Percentiles rank a stretch among this genome's conserved stretches.
Conservation (phyloP, 2,888 invertebrate species). For the Malachius bipustulatus region DNA sequence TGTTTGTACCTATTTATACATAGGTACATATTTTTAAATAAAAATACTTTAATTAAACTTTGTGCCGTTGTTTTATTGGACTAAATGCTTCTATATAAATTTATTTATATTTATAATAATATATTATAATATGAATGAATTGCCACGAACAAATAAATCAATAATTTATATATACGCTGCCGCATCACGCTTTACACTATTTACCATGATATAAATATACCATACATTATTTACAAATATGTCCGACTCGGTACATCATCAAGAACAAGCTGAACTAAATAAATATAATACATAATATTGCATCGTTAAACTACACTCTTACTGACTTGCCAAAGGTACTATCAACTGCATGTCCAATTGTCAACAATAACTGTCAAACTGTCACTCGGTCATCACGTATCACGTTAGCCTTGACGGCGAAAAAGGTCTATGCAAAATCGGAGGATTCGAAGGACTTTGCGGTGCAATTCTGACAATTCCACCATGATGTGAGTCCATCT, state of each 20-base stretch:
- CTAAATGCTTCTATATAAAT: constrained; percentile 18
- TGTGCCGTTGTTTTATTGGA: no score
- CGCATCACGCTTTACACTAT: no score
- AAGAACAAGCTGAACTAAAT: neutral
- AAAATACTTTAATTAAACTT: no score
- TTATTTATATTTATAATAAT: constrained; percentile 17
- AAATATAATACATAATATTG: constrained; percentile 6
- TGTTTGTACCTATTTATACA: no score
- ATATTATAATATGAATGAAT: constrained; percentile 24
- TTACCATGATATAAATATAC: no score
- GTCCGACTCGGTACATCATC: neutral
- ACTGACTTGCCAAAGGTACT: constrained; percentile 1
- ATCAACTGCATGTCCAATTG: constrained; percentile 6
- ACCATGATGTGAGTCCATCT: constrained; percentile 25
- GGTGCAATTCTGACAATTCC: constrained; percentile 36
- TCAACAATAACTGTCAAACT: constrained; percentile 10
- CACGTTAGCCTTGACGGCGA: constrained; percentile 38
- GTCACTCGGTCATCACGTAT: constrained; percentile 28
- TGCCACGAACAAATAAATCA: constrained; percentile 26
- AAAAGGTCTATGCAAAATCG: constrained; percentile 35
- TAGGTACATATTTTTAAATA: no score
- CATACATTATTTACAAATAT: constrained; percentile 17
- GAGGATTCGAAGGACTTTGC: constrained; percentile 29
- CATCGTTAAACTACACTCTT: neutral
- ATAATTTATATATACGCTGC: constrained; percentile 9